A percentile compares a stretch with the other conserved stretches of the same genome.
Conservation (phyloP, 2,797 vertebrate genomes). For the Anniella stebbinsi region DNA sequence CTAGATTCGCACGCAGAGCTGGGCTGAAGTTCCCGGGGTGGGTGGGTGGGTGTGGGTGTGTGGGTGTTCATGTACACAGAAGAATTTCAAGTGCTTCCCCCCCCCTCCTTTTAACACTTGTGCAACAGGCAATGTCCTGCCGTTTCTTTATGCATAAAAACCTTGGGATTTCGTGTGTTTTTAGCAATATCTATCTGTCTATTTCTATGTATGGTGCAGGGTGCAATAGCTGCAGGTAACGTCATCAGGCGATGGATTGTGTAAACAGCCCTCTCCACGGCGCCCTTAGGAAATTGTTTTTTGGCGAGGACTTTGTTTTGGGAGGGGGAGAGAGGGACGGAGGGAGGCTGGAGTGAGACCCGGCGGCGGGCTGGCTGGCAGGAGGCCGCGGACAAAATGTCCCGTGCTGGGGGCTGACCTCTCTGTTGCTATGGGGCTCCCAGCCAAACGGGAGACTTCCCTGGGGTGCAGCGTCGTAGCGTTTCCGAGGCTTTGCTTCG, state of each 20-base stretch:
- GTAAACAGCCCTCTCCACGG: not conserved
- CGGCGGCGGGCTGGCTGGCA: not conserved
- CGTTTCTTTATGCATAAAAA: not conserved
- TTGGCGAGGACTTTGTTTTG: not conserved
- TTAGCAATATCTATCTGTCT: no score
- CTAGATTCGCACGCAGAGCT: not conserved
- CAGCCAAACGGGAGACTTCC: not conserved
- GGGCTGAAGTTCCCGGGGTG: accelerated
- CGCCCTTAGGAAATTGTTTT: not conserved
- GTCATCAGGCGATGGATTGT: not conserved
- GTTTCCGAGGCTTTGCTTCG: not conserved
- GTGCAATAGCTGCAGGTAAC: not conserved
- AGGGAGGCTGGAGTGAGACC: not conserved
- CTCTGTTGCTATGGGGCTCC: not conserved
- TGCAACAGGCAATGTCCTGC: not conserved
- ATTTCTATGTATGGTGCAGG: not conserved
- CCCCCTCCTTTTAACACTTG: not conserved
- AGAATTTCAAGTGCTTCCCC: not conserved
- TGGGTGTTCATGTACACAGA: no score
- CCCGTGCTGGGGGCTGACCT: not conserved
- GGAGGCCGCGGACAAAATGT: slow-evolving; percentile 4
- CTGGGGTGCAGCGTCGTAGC: not conserved
- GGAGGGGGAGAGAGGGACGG: no score
- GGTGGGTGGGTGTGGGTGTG: accelerated
- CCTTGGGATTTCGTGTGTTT: no score